Base-by-base conservation (phyloP, 2,888 invertebrate species). In the Marasmarcha lunaedactyla region DNA sequence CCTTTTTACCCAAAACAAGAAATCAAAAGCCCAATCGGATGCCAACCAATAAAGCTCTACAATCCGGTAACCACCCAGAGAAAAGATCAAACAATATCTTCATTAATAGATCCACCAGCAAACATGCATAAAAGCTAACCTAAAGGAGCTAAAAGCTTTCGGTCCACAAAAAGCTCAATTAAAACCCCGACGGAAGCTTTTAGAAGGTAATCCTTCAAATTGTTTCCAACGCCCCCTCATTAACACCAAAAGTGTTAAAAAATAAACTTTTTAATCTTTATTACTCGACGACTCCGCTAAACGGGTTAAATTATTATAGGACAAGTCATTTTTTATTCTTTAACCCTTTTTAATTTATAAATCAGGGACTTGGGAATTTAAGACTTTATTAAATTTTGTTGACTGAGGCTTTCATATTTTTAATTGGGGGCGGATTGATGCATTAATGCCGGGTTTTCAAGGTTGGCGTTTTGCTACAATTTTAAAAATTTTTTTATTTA, bases 231-330 rank as follows among this genome's bases (percentile, higher is more conserved):
- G 77, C 83, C 83, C 81, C 79, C 77, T 83, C 83, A 83, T 83
- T 83, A 83, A 71, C 83, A 74, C 83, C 71, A 67, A 77, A 76
- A 83, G 83, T 83, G 83, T 83, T 83, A 81, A 83, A 79, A 78
- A 78, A 77, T 77, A 78, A 81, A 81, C 81, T 83, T 83, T 79
- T 83, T 83, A 83, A 83, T 83, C 83, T 83, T 83, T 83, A 83
- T 83, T 79, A 79, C 78, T 74, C 66, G 63, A 57, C 66, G 72
- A 70, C 72, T 70, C 57, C 69, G 77, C 70, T 83, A 83, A 83
- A 81, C 77, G 79, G 70, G 76, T 83, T 81, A 81, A 68, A 77
- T 77, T 77, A 76, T 81, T 78, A 81, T 68, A 70, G 71, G 63
- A 72, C 73, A 76, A 70, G 65, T 63, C 66, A 65, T 74, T 70